phyloP scores from a whole-genome alignment of 2,113 vertebrate species.

The Thalassoma bifasciatum region DNA sequence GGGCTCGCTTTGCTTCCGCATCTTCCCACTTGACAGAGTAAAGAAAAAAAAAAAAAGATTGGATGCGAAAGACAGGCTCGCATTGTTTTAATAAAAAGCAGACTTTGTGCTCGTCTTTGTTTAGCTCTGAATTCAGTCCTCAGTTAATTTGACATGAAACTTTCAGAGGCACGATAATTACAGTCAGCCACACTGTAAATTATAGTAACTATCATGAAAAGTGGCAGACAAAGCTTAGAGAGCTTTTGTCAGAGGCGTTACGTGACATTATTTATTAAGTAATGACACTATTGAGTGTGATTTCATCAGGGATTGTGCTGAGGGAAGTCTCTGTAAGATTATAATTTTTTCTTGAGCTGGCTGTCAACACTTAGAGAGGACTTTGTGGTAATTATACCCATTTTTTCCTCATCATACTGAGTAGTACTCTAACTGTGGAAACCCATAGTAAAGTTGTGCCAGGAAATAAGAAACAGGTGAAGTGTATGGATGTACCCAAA shows the following conservation, averaged over 20 bases:
- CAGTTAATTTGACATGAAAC: slow-evolving; percentile 54
- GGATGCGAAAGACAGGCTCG: neutral
- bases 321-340: slow-evolving; percentile 39
- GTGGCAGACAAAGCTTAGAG: slow-evolving; percentile 38
- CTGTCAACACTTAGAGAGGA: slow-evolving; percentile 42
- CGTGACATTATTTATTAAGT: slow-evolving; percentile 63
- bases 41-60: slow-evolving; percentile 35
- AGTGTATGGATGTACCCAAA: neutral
- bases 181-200: slow-evolving; percentile 49
- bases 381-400: slow-evolving; percentile 30
- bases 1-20: slow-evolving; percentile 6
- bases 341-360: slow-evolving; percentile 47
- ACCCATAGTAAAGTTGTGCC: neutral
- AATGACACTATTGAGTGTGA: slow-evolving; percentile 61
- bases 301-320: slow-evolving; percentile 47
- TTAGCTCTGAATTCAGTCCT: slow-evolving; percentile 49
- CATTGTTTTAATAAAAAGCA: slow-evolving; percentile 40
- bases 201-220: slow-evolving; percentile 33
- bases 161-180: slow-evolving; percentile 55
- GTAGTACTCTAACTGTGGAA: neutral
- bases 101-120: slow-evolving; percentile 53
- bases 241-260: slow-evolving; percentile 45
- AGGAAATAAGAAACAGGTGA: neutral
- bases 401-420: slow-evolving; percentile 4
- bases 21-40: slow-evolving; percentile 36